phyloP scores from a whole-genome alignment of 2,113 vertebrate species.

The Tapirus terrestris region DNA sequence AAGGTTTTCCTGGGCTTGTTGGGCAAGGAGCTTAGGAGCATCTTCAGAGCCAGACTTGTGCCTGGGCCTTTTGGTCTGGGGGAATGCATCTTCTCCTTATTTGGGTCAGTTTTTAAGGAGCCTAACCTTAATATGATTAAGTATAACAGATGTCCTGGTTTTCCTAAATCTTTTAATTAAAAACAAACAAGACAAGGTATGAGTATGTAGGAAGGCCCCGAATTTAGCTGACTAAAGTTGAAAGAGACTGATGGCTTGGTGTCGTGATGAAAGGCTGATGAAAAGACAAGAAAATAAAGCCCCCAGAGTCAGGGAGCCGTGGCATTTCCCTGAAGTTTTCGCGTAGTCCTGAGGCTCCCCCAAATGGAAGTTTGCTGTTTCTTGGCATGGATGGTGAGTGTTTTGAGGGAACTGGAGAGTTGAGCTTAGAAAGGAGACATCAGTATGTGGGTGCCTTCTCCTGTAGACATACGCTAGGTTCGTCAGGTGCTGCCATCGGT shows the following conservation, averaged over 20 bases:
- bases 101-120: neutral
- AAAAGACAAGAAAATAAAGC: neutral
- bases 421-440: neutral
- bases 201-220: neutral
- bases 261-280: neutral
- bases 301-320: neutral
- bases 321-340: neutral
- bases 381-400: neutral
- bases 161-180: conserved; percentile 6
- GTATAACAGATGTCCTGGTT: neutral
- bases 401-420: neutral
- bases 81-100: neutral
- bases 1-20: neutral
- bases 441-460: neutral
- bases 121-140: neutral
- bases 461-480: fast-evolving
- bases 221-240: neutral
- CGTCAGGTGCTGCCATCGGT: fast-evolving
- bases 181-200: neutral
- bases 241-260: neutral
- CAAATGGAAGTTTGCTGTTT: neutral
- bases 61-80: neutral
- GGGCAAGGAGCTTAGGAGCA: neutral
- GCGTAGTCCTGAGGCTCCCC: neutral
- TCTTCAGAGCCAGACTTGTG: neutral